These are phyloP conservation scores for Novumbra hubbsi DNA, from an alignment of 2,797 vertebrate species.

Conservation along the genomic window DNA sequence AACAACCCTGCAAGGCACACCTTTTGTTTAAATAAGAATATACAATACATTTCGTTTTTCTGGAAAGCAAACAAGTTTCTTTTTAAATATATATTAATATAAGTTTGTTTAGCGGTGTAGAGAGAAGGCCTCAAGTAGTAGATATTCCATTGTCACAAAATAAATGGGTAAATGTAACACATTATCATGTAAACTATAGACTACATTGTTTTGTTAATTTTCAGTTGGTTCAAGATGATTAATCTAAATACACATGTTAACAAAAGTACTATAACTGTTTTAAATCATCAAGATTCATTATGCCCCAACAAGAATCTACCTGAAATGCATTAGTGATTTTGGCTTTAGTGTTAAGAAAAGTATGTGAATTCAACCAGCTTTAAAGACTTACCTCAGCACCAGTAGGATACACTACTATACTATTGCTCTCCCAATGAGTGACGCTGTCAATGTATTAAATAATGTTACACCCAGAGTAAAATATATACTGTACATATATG, in stretches of 20 bases:
- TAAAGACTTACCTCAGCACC: slow-evolving; percentile 9
- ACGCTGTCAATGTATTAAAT: neutral
- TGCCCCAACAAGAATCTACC: neutral
- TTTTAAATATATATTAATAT: slow-evolving; percentile 76
- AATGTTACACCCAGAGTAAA: slow-evolving; percentile 2
- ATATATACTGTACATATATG: neutral
- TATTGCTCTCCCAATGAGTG: neutral
- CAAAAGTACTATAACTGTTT: slow-evolving; percentile 26
- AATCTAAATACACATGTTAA: slow-evolving; percentile 21
- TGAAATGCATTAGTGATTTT: slow-evolving; percentile 1
- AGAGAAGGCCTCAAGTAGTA: slow-evolving; percentile 52
- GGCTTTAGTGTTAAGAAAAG: slow-evolving; percentile 14
- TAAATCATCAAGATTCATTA: slow-evolving; percentile 19
- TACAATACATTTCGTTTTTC: slow-evolving; percentile 67
- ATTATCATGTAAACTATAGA: slow-evolving; percentile 37
- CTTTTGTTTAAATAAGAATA: slow-evolving; percentile 82
- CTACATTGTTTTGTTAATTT: slow-evolving; percentile 15
- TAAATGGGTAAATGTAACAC: slow-evolving; percentile 11
- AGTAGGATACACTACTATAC: neutral
- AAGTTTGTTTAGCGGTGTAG: slow-evolving; percentile 59
- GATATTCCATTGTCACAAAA: slow-evolving; percentile 40
- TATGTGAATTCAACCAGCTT: slow-evolving; percentile 4
- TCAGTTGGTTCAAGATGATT: neutral
- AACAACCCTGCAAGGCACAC: slow-evolving; percentile 83
- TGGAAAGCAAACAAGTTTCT: slow-evolving; percentile 67